Evolutionary conservation across 2,797 vertebrate species (phyloP), one percentile per base, ranked within the genome.

Genomic region (Sebastes cheni): DNA sequence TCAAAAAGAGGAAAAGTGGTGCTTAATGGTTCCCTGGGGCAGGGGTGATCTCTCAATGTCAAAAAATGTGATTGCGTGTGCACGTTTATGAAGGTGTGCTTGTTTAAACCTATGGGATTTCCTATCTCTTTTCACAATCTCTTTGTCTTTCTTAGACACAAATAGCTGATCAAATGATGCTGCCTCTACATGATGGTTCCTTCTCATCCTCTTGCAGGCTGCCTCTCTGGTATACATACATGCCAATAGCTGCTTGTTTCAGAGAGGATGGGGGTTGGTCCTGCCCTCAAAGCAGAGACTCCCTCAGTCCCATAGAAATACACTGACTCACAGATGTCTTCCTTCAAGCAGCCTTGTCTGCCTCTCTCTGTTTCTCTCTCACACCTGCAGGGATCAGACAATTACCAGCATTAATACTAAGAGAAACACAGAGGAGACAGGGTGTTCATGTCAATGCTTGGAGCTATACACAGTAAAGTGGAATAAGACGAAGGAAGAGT

Each of bases 291-390:
- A 88, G 80, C 82, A 87, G 77, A 87, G 62, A 62, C 79, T 81
- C 68, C 75, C 61, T 86, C 77, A 78, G 81, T 89, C 81, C 77
- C 77, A 65, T 32, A 72, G 72, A 89, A 86, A 91, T 81, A 78
- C 87, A 79, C 79, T 89, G 32, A 14, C 34, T 64, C 66, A 62
- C 65, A 84, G 70, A 82, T 84, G 71, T 79, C 83, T 83, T 65
- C 23, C 84, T 82, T 72, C 56, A 69, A 70, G 65, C 70, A 70
- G 65, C 70, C 10, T 8, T 61, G 25, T 66, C 67, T 72, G 72
- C 50, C 50, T 22, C 52, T 22, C 72, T 68, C 27, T 13, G 3
- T 77, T 32, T 25, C 39, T 22, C 25, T 34, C 66, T 36, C 39
- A 46, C 65, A 25, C 61, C 64, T 79, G 59, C 67, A 30, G 30